phyloP scores from a whole-genome alignment of 2,113 vertebrate species.

The Lycaon pictus region DNA sequence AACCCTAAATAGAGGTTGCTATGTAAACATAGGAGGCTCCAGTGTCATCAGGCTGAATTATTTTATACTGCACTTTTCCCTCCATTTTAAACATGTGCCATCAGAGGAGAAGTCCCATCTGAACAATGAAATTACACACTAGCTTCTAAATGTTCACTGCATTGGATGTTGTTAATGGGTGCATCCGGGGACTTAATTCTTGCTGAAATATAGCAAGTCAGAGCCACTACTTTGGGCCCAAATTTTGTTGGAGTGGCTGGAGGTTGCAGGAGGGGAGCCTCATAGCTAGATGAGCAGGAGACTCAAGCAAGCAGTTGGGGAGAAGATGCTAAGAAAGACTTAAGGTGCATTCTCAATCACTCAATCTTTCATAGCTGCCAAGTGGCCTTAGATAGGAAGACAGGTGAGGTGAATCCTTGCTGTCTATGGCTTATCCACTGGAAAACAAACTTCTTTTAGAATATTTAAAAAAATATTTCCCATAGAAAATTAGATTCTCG shows the following conservation, averaged over 20 bases:
- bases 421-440: not conserved
- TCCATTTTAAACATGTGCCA: not conserved
- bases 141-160: not conserved
- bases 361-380: not conserved
- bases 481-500: not conserved
- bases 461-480: slow-evolving; percentile 13
- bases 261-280: not conserved
- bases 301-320: not conserved
- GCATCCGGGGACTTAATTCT: not conserved
- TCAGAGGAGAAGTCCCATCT: not conserved
- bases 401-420: not conserved
- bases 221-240: not conserved
- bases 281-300: not conserved
- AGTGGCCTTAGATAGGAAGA: not conserved
- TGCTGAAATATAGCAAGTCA: not conserved
- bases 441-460: not conserved
- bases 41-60: not conserved
- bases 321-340: not conserved
- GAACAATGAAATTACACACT: not conserved
- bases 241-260: not conserved
- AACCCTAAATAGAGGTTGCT: not conserved
- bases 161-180: not conserved
- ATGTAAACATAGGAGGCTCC: not conserved
- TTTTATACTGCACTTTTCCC: not conserved
- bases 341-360: not conserved